A percentile compares a stretch with the other conserved stretches of the same genome.
These are phyloP conservation scores for Glaucidium brasilianum DNA, from an alignment of 2,113 vertebrate species.

Conservation along the genomic window DNA sequence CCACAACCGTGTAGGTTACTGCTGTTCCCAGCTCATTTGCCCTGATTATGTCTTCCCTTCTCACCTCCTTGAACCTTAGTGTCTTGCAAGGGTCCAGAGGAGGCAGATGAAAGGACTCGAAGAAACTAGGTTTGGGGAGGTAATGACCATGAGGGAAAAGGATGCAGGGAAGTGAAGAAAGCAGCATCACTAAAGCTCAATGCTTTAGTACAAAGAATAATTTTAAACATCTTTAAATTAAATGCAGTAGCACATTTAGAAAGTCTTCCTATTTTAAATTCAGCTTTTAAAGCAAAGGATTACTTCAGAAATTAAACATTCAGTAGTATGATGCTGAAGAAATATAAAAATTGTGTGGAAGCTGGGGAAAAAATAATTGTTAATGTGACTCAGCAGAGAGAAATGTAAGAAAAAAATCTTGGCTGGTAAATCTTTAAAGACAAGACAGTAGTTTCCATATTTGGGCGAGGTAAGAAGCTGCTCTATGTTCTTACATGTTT, in stretches of 20 bases:
- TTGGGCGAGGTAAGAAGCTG: neutral
- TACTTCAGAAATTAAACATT: neutral
- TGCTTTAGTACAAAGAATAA: neutral
- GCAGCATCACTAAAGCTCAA: neutral
- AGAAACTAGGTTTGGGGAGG: neutral
- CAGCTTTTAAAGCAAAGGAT: neutral
- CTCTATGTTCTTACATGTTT: neutral
- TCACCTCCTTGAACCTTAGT: neutral
- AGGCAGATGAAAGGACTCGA: neutral
- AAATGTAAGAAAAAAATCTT: neutral
- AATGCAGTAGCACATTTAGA: neutral
- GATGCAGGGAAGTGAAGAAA: neutral
- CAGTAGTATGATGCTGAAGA: neutral
- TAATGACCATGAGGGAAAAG: neutral
- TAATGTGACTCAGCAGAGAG: neutral
- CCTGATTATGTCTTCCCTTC: neutral
- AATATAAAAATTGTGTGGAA: neutral
- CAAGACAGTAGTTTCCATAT: neutral
- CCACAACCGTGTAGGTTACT: neutral
- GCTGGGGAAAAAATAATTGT: neutral
- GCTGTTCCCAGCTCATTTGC: neutral
- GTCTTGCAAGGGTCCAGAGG: neutral
- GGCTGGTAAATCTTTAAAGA: neutral
- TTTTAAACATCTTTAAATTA: neutral
- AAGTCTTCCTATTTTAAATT: neutral